Conservation (phyloP, 37 sponge, comb jelly and placozoan genomes). For the Halichondria panicea region DNA sequence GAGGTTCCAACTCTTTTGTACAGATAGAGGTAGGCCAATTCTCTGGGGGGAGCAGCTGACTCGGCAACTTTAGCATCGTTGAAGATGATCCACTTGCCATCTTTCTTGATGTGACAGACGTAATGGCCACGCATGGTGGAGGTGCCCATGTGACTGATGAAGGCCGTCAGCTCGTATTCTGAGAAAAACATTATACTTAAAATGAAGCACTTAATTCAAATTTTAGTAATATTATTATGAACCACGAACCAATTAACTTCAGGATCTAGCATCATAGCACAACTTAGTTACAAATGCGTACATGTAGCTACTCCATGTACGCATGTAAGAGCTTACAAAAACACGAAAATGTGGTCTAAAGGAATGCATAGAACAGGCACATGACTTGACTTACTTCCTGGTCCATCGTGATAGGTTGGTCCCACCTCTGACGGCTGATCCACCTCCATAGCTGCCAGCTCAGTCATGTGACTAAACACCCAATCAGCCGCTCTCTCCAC, state of each 20-base stretch:
- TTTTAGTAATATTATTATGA: too few relatives aligned
- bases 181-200: neutral
- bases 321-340: neutral
- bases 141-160: conserved; percentile 95
- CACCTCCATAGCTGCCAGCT: conserved; percentile 61
- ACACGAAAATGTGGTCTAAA: too few relatives aligned
- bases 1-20: conserved; percentile 80
- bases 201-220: neutral
- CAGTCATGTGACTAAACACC: conserved; percentile 83
- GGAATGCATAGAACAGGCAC: too few relatives aligned
- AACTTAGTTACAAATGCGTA: too few relatives aligned
- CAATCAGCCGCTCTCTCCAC: conserved; percentile 93
- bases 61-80: conserved; percentile 91
- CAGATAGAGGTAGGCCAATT: conserved; percentile 87
- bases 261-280: too few relatives aligned
- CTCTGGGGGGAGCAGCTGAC: conserved; percentile 77
- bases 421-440: conserved; percentile 13
- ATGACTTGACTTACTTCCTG: conserved; percentile 74
- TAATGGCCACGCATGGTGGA: conserved; percentile 90
- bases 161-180: conserved; percentile 78
- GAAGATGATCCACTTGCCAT: conserved; percentile 87
- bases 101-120: conserved; percentile 87
- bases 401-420: conserved; percentile 40
- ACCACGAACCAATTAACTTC: neutral
- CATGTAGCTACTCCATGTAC: neutral